Evolutionary conservation across 2,113 vertebrate genomes (phyloP), one percentile per base, ranked within the genome.

Genomic region (Pseudopodoces humilis): DNA sequence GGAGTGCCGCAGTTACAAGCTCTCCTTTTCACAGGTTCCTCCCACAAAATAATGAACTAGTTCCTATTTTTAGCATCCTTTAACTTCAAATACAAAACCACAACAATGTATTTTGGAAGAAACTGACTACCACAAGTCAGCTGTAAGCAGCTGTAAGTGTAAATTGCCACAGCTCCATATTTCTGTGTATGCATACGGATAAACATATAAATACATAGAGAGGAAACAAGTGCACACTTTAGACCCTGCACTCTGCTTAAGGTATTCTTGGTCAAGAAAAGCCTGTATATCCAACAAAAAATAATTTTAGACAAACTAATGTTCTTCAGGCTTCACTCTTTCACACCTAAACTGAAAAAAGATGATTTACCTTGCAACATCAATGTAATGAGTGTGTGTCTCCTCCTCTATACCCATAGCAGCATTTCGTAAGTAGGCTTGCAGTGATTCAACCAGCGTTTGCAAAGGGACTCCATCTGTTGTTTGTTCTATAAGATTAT

Each of bases 401-500:
- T 99, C 99, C 37, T 98, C 98, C 81, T 99, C 99, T 18, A 99
- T 97, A 21, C 98, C 98, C 97, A 99, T 98, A 59, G 98, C 98
- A 7, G 98, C 95, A 88, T 98, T 98, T 92, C 98, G 94, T 86
- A 99, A 97, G 95, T 99, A 98, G 37, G 98, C 97, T 62, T 99
- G 99, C 76, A 99, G 98, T 49, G 98, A 98, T 28, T 99, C 99
- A 6, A 97, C 98, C 83, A 99, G 31, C 1, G 98, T 98, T 95
- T 99, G 99, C 90, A 99, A 96, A 50, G 98, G 98, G 28, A 99
- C 98, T 2, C 99, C 99, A 14, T 99, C 99, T 0, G 99, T 98
- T 13, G 98, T 98, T 95, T 99, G 99, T 88, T 99, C 99, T 69
- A 99, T 99, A 15, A 99, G 98, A 83, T 86, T 97, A 93, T 99